A percentile compares a stretch with the other conserved stretches of the same genome.
Evolutionary conservation across 2,888 invertebrate species (phyloP).

Genomic region (Bembecia ichneumoniformis): DNA sequence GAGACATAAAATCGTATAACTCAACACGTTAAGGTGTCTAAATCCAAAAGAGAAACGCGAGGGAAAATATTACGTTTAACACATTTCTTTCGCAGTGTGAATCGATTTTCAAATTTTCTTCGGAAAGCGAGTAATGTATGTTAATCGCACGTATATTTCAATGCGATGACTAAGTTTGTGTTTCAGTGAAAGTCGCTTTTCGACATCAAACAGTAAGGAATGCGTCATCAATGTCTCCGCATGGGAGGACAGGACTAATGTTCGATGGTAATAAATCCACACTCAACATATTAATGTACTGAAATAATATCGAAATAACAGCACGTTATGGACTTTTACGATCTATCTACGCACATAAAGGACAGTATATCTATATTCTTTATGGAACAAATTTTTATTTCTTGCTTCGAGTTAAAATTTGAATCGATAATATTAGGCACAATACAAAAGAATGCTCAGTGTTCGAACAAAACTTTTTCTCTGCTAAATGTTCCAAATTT

Average conservation of each 20-base stretch:
- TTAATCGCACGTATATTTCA: neutral
- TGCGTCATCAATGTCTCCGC: constrained; percentile 32
- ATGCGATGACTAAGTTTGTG: neutral
- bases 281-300: neutral
- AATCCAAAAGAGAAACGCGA: too few species aligned
- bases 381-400: too few species aligned
- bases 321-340: neutral
- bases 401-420: too few species aligned
- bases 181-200: constrained; percentile 11
- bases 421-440: too few species aligned
- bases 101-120: neutral
- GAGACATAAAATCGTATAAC: constrained; percentile 28
- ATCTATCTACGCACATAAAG: neutral
- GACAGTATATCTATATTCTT: too few species aligned
- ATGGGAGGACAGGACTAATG: constrained; percentile 24
- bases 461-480: too few species aligned
- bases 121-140: neutral
- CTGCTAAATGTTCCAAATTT: too few species aligned
- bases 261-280: constrained; percentile 19
- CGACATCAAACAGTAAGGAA: constrained; percentile 25
- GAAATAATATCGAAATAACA: neutral
- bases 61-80: neutral
- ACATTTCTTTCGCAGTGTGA: neutral
- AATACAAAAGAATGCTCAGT: too few species aligned
- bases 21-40: neutral